Percentiles rank a stretch among this genome's conserved stretches.
Evolutionary conservation across 2,113 vertebrate species (phyloP).

Genomic region (Laterallus jamaicensis): DNA sequence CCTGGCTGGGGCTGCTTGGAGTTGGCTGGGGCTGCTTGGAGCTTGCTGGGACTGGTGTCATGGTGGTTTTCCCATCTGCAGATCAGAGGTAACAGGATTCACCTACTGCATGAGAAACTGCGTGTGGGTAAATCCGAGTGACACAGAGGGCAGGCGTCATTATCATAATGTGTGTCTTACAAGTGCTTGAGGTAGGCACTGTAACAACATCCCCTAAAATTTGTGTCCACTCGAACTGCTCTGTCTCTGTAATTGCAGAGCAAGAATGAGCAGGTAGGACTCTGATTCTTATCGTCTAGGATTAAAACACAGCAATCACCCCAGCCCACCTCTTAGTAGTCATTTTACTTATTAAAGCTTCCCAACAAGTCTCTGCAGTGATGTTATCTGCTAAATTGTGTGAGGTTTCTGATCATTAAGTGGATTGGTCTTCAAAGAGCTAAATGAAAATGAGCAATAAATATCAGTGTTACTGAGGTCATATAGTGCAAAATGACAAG

Average conservation of each 20-base stretch:
- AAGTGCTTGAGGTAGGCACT: conserved; percentile 16
- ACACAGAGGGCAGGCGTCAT: neutral
- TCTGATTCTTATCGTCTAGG: conserved; percentile 70
- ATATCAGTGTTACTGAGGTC: conserved; percentile 73
- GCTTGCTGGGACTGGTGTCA: neutral
- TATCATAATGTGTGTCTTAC: conserved; percentile 4
- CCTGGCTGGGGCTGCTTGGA: neutral
- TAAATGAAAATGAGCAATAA: conserved; percentile 74
- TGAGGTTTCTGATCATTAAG: conserved; percentile 76
- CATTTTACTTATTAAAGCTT: conserved; percentile 75
- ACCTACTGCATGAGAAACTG: neutral
- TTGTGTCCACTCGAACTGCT: conserved; percentile 70
- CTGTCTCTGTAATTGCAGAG: conserved; percentile 53
- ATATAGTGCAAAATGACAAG: conserved; percentile 58
- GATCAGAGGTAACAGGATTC: neutral
- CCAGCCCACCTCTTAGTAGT: conserved; percentile 72
- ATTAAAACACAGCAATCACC: conserved; percentile 63
- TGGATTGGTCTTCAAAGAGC: conserved; percentile 73
- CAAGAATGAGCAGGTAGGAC: conserved; percentile 57
- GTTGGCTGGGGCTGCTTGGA: neutral
- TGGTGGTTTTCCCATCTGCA: neutral
- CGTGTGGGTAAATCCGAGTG: neutral
- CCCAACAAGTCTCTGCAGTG: conserved; percentile 71
- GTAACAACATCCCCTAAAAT: conserved; percentile 37
- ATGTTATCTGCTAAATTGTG: conserved; percentile 76